Evolutionary conservation across 1,140 invertebrate species (phyloP), one percentile per base, ranked within the genome.

Genomic region (Zaprionus kolodkinae): DNA sequence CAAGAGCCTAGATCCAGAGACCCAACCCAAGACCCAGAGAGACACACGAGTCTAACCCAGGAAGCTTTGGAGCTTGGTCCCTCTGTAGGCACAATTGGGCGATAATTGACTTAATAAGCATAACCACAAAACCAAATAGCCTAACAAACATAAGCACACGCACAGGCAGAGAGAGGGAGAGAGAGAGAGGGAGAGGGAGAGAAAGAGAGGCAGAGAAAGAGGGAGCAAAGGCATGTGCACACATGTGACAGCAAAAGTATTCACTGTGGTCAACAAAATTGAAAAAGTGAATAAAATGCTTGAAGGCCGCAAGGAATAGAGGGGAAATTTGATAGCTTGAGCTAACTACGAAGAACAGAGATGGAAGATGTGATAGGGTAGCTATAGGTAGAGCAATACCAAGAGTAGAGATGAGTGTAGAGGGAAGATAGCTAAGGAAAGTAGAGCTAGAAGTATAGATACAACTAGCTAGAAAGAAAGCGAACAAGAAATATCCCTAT

Each of bases 21-120:
- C 30, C 48, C 36, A 0, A 54, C 30, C 48, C 36, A 0, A 25
- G 43, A 7, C 30, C 7, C 30, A 2, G 40, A 15, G 40, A n/a
- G 21, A 21, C 21, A 21, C n/a, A 7, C n/a, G 40, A 45, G 40
- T n/a, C n/a, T 15, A 17, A 15, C 40, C n/a, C 40, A 45, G 40
- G 40, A 45, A 45, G 40, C 40, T 45, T 45, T 15, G 27, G 59
- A 74, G 27, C 21, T 27, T 61, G 40, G 35, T 52, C 62, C 27
- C 27, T 13, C 43, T 40, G 48, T n/a, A 43, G 64, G 67, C 67
- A 65, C 84, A 88, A 88, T 87, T 83, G 84, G 80, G 84, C 85
- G 80, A 87, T 87, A 87, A 87, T 87, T 87, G 84, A 88, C 77
- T 89, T 87, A 87, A 87, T 87, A 88, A 78, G 78, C 74, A 89